Evolutionary conservation across 2,888 invertebrate genomes (phyloP).

Genomic region (Galeruca laticollis): DNA sequence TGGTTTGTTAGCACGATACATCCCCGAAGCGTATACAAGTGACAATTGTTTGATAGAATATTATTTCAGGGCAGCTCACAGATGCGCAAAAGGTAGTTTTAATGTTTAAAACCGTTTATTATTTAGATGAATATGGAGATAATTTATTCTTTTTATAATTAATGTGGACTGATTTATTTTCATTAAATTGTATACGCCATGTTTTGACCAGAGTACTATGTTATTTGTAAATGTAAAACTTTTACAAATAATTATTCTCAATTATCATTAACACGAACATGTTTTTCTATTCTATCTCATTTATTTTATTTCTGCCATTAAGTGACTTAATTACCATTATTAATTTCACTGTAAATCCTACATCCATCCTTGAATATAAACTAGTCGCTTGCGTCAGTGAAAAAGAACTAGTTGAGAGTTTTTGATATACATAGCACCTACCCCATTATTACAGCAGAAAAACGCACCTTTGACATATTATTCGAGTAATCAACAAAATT

Average conservation of each 20-base stretch:
- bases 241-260: too few species aligned
- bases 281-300: background rate
- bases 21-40: too few species aligned
- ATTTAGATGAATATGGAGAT: too few species aligned
- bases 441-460: slow-evolving; percentile 32
- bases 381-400: slow-evolving; percentile 6
- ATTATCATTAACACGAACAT: background rate
- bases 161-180: too few species aligned
- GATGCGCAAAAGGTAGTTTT: too few species aligned
- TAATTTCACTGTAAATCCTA: background rate
- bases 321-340: slow-evolving; percentile 1
- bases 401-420: background rate
- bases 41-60: too few species aligned
- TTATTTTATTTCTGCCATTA: background rate
- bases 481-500: slow-evolving; percentile 34
- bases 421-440: slow-evolving; percentile 24
- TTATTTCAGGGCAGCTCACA: too few species aligned
- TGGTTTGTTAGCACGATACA: too few species aligned
- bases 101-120: too few species aligned
- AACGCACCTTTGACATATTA: slow-evolving; percentile 37
- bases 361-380: slow-evolving; percentile 22
- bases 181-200: too few species aligned
- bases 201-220: too few species aligned
- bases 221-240: background rate
- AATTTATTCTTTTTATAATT: too few species aligned